Base-by-base conservation (phyloP, 2,113 vertebrate genomes). In the Gadus macrocephalus region DNA sequence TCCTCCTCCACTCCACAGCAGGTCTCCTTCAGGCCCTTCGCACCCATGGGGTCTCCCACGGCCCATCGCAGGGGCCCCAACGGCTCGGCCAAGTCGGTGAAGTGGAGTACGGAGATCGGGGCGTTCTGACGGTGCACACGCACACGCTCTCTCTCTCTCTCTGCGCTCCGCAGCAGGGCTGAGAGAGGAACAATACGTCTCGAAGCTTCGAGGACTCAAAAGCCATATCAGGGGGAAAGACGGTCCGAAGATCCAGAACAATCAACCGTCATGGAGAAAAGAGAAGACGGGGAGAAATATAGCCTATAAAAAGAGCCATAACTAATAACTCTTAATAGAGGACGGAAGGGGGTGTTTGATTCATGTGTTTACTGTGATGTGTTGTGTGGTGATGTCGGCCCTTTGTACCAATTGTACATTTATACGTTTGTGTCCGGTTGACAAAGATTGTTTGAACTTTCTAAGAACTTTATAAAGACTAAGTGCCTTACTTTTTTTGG, bases 21-120 rank as follows among this genome's bases (percentile, higher is more conserved):
- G 74, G 72, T 84, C 15, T 89, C 92, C 1, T 93, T 93, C 80
- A 89, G 92, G 74, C 91, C 92, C 19, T 92, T 92, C 22, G 83
- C 89, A 49, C 85, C 90, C 66, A 70, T 90, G 76, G 85, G 82
- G 19, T 89, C 93, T 69, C 86, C 92, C 0, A 1, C 91, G 9
- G 3, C 72, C 62, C 91, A 70, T 79, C 89, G 65, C 75, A 91
- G 88, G 88, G 87, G 85, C 75, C 81, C 69, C 70, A 82, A 19
- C 63, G 72, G 84, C 84, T 73, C 90, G 49, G 78, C 85, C 69
- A 92, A 92, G 85, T 84, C 92, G 2, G 89, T 88, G 62, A 91
- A 89, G 70, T 96, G 95, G 95, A 91, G 91, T 25, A 95, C 94
- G 53, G 96, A 97, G 84, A 94, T 97, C 0, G 95, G 95, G 71